Conservation (phyloP, 2,888 invertebrate genomes). For the Prenolepis imparis region DNA sequence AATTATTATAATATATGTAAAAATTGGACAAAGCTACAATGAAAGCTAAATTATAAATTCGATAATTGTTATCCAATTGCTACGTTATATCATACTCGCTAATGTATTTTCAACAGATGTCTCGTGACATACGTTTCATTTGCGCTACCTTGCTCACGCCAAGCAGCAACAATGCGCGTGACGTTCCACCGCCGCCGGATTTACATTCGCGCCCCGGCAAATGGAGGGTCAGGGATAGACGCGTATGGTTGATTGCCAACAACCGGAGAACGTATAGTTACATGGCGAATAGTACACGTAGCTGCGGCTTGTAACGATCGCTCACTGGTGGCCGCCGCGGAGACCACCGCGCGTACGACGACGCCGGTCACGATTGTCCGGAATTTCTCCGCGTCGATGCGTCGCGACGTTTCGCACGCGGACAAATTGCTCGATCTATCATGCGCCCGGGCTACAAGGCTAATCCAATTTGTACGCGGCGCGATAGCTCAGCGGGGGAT, state of each 20-base stretch:
- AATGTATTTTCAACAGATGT: conserved; percentile 14
- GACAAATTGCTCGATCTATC: conserved; percentile 65
- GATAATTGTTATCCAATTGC: background rate
- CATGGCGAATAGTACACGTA: conserved; percentile 62
- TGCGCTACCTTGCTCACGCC: conserved; percentile 55
- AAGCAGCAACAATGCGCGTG: conserved; percentile 46
- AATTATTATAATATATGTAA: background rate
- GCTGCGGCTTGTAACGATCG: conserved; percentile 70
- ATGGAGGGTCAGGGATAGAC: conserved; percentile 61
- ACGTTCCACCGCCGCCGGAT: conserved; percentile 30
- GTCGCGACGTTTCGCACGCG: conserved; percentile 58
- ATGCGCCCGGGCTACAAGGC: conserved; percentile 46
- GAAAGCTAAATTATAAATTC: background rate
- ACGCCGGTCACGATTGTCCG: conserved; percentile 33
- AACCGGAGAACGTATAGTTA: conserved; percentile 62
- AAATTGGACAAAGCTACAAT: background rate
- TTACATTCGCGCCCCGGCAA: conserved; percentile 62
- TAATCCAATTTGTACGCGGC: conserved; percentile 74
- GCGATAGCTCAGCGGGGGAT: conserved; percentile 67
- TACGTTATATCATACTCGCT: background rate
- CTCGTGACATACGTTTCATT: conserved; percentile 61
- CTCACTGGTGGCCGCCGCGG: conserved; percentile 56
- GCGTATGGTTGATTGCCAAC: conserved; percentile 70
- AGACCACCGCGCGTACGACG: conserved; percentile 63
- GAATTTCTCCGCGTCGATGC: conserved; percentile 52